Evolutionary conservation across 35 echinoderm and acorn worm genomes (phyloP).

Genomic region (Heliocidaris erythrogramma): DNA sequence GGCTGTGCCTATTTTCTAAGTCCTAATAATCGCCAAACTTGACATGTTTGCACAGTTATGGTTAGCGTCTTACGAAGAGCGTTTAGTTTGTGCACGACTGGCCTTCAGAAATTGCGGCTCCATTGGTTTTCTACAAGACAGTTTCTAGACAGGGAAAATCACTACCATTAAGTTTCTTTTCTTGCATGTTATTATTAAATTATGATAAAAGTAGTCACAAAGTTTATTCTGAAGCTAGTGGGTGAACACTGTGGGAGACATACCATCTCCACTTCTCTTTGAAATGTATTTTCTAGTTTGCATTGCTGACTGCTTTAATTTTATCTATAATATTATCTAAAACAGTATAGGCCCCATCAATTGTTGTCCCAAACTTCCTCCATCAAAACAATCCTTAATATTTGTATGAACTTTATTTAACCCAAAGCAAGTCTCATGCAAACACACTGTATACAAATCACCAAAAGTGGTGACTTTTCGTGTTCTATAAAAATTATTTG

Average conservation of each 20-base stretch:
- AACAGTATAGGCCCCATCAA: too few species aligned
- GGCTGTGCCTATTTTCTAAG: background rate
- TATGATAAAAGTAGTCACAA: too few species aligned
- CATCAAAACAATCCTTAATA: background rate
- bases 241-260: too few species aligned
- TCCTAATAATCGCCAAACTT: background rate
- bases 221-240: background rate
- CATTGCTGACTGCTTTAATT: too few species aligned
- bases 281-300: too few species aligned
- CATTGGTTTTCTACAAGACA: background rate
- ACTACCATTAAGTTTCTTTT: background rate
- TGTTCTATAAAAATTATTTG: background rate
- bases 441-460: too few species aligned
- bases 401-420: background rate
- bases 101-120: background rate
- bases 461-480: background rate
- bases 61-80: background rate
- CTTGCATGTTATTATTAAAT: background rate
- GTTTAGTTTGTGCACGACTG: background rate
- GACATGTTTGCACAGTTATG: background rate
- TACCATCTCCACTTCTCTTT: too few species aligned
- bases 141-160: background rate
- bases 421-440: background rate
- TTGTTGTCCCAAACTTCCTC: too few species aligned
- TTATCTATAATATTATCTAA: too few species aligned